These are phyloP conservation scores for Cassiopea xamachana DNA, from an alignment of 30 jellyfish, hydroid and myxozoan genomes.

Conservation along the genomic window DNA sequence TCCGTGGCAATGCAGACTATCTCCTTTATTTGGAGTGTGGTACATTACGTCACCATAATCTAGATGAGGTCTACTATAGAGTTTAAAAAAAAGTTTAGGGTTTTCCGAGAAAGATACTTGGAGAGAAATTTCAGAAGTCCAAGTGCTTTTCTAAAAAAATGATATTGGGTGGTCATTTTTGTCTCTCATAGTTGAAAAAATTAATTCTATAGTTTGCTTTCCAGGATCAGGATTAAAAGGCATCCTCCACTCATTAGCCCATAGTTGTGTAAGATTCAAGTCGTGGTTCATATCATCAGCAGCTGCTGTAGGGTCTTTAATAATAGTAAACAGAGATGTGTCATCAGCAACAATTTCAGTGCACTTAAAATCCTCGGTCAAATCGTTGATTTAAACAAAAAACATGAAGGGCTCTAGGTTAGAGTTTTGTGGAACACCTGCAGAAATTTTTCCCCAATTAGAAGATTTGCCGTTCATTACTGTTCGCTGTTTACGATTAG, in stretches of 20 bases:
- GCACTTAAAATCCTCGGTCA: conserved; percentile 19
- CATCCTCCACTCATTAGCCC: background rate
- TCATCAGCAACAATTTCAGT: too few relatives aligned
- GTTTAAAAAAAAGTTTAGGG: background rate
- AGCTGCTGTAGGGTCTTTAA: conserved; percentile 26
- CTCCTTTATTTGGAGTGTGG: background rate
- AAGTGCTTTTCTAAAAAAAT: too few relatives aligned
- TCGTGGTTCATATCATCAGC: conserved; percentile 16
- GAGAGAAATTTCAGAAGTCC: too few relatives aligned
- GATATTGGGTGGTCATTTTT: too few relatives aligned
- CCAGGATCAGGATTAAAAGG: background rate
- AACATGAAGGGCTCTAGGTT: background rate
- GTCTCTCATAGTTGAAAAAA: background rate
- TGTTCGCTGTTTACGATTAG: background rate
- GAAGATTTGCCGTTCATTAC: background rate
- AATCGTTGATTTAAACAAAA: conserved; percentile 4
- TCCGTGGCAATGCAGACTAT: background rate
- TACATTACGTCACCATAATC: background rate
- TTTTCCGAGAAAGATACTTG: too few relatives aligned
- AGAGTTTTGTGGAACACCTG: conserved; percentile 34
- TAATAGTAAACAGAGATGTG: background rate
- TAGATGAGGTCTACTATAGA: conserved; percentile 1
- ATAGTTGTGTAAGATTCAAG: background rate
- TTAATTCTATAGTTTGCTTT: background rate
- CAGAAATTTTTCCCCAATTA: background rate